Base-by-base conservation (phyloP, 2,797 vertebrate genomes). In the Luscinia megarhynchos region DNA sequence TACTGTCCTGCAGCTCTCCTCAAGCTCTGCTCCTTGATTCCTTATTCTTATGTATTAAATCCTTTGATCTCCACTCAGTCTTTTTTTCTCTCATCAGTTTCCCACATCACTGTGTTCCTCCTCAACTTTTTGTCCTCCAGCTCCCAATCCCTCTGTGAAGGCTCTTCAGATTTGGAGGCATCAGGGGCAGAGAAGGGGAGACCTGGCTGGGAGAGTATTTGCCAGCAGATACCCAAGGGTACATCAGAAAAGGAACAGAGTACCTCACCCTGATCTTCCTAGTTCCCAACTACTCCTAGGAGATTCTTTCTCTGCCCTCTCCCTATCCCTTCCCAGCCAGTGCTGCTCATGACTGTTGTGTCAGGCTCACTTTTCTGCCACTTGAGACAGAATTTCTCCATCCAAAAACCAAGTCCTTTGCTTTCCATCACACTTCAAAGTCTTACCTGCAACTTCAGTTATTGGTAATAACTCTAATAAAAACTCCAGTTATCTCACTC, bases 181-280 rank as follows among this genome's bases (percentile, higher is more conserved):
- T 36, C 32, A 55, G 30, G 26, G 14, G 46, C n/a, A 20, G 30
- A 66, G 2, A 69, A 81, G 21, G 22, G 43, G 7, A 84, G 3
- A 79, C 10, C n/a, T 32, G 22, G 4, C 24, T 51, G 19, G 66
- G n/a, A 79, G 5, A 54, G 26, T 6, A 15, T 84, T 40, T 81
- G 29, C 20, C 38, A 51, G n/a, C 0, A 0, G 4, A 43, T 19
- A 68, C 16, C 8, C 19, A 66, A 66, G 12, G 57, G 15, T 87
- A 22, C 2, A 1, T 54, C 14, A 46, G 40, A 66, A 89, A 73
- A 80, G 30, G 22, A 55, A 15, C 30, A 46, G 41, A 61, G 15
- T 29, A 68, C 27, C 26, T 68, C 34, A 64, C 4, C 15, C 12
- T 0, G 0, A 36, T 12, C 53, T 57, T 86, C 50, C 50, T 50